phyloP scores from a whole-genome alignment of 2,797 vertebrate genomes.

The Squalus acanthias region DNA sequence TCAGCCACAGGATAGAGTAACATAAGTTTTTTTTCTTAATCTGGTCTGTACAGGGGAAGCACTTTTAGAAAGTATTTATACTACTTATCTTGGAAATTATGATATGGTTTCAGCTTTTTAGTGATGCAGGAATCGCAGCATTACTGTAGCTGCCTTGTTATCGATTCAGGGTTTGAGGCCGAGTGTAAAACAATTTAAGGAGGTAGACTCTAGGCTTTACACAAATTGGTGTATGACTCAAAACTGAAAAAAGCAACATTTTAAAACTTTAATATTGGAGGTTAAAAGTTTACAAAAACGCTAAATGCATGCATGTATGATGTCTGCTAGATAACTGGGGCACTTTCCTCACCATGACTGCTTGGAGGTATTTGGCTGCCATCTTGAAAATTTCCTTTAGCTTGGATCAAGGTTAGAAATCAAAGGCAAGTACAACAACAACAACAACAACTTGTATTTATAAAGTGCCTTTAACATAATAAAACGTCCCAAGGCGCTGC shows the following conservation, averaged over 20 bases:
- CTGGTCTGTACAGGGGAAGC: neutral
- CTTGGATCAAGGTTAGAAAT: neutral
- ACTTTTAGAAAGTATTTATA: neutral
- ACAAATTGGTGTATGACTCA: neutral
- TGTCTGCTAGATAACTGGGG: neutral
- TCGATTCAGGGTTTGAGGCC: neutral
- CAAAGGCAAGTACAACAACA: neutral
- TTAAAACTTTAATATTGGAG: neutral
- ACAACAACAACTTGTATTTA: neutral
- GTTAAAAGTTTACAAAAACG: neutral
- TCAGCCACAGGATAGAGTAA: neutral
- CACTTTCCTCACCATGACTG: neutral
- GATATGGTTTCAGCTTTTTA: neutral
- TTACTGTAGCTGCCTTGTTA: neutral
- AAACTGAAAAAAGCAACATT: neutral
- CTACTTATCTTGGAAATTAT: neutral
- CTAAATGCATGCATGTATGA: neutral
- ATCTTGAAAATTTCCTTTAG: neutral
- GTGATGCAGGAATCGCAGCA: neutral
- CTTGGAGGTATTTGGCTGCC: neutral
- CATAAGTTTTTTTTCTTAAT: neutral
- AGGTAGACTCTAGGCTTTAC: neutral
- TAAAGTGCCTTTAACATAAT: no score
- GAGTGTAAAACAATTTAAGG: neutral
- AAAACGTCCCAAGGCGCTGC: no score